These are phyloP conservation scores for Cyanoliseus patagonus DNA, from an alignment of 2,113 vertebrate genomes.

Conservation along the genomic window DNA sequence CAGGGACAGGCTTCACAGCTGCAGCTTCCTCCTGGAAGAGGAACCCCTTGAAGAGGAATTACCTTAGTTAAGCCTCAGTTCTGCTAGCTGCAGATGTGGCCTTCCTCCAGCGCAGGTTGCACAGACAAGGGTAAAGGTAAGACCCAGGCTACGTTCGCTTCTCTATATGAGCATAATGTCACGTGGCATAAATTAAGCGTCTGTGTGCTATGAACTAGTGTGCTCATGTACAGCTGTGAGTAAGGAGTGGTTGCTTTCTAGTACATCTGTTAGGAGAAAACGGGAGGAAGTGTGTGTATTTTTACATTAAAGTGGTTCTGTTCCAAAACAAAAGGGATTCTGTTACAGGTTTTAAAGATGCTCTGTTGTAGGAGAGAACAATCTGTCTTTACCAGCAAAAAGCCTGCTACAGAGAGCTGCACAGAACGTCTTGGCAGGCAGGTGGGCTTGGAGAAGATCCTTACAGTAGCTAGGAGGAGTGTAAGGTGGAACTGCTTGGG, in stretches of 20 bases:
- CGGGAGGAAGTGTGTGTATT: not conserved
- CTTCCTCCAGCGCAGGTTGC: not conserved
- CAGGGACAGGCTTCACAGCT: not conserved
- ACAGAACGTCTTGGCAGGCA: not conserved
- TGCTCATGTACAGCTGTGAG: not conserved
- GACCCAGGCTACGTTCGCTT: accelerated
- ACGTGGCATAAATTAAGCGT: not conserved
- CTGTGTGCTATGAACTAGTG: not conserved
- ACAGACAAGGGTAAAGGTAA: not conserved
- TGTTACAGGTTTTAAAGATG: not conserved
- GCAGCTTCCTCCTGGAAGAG: not conserved
- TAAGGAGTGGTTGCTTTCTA: not conserved
- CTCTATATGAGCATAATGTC: accelerated
- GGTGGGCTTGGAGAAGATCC: not conserved
- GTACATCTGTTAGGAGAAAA: not conserved
- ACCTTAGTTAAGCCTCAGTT: not conserved
- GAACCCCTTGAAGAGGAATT: not conserved
- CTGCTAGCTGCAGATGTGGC: not conserved
- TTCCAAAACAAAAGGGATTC: not conserved
- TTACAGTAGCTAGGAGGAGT: not conserved
- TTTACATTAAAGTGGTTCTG: not conserved
- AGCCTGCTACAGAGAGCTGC: not conserved
- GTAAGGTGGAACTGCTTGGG: not conserved
- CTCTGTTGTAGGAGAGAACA: not conserved
- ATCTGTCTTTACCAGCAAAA: not conserved